A percentile compares a stretch with the other conserved stretches of the same genome.
phyloP scores from a whole-genome alignment of 2,797 vertebrate species.

The Coluber constrictor region DNA sequence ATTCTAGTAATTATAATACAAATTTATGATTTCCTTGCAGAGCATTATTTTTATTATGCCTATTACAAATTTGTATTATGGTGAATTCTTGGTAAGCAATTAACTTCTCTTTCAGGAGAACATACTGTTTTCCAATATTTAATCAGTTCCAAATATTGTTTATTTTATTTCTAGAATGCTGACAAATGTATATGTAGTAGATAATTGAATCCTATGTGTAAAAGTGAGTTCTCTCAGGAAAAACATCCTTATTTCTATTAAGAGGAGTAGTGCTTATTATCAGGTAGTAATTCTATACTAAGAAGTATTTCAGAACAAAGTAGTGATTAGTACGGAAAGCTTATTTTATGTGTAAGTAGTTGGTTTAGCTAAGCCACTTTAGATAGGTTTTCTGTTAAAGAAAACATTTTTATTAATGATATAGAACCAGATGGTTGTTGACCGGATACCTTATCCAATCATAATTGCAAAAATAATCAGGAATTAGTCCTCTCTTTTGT shows the following conservation, averaged over 20 bases:
- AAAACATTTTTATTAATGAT: neutral
- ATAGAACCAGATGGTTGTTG: neutral
- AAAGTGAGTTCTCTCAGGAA: neutral
- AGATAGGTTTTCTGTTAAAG: neutral
- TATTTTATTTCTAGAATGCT: neutral
- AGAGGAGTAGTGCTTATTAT: neutral
- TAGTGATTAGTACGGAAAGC: neutral
- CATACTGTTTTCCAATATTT: neutral
- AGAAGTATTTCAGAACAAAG: neutral
- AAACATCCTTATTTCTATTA: neutral
- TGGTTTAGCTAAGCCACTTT: neutral
- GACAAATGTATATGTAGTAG: neutral
- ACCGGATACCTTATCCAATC: neutral
- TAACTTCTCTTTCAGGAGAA: neutral
- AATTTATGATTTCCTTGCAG: neutral
- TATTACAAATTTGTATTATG: neutral
- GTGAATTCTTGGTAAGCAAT: neutral
- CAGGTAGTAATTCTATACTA: neutral
- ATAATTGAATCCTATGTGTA: neutral
- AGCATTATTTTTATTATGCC: neutral
- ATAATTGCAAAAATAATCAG: neutral
- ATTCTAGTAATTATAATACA: neutral
- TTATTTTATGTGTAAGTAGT: neutral
- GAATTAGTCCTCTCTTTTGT: neutral
- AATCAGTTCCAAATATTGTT: neutral